A percentile compares a stretch with the other conserved stretches of the same genome.
phyloP scores from a whole-genome alignment of 2,888 invertebrate species.

The Eretmocerus hayati region DNA sequence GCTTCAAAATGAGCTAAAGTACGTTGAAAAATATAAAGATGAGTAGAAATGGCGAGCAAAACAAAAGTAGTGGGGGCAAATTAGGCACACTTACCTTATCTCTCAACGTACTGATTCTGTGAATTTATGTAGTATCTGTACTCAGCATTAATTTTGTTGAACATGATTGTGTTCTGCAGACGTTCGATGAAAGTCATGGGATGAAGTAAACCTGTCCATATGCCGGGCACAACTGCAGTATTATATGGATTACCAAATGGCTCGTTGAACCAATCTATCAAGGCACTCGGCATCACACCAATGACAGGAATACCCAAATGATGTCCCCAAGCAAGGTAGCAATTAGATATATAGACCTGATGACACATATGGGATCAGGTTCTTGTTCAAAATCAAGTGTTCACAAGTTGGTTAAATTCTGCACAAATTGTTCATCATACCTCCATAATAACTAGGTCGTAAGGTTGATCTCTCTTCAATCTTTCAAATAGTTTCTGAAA shows the following conservation, averaged over 20 bases:
- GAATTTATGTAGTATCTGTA: conserved; percentile 13
- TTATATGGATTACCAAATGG: conserved; percentile 8
- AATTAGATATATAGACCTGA: conserved; percentile 20
- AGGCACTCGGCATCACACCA: neutral
- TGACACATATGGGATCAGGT: neutral
- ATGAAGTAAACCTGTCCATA: neutral
- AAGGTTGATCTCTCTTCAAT: conserved; percentile 22
- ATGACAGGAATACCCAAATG: conserved; percentile 30
- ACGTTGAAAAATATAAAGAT: too few relatives aligned
- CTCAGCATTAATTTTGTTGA: conserved; percentile 5
- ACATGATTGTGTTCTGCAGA: neutral
- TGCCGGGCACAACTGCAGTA: neutral
- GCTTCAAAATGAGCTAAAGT: too few relatives aligned
- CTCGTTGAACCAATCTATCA: conserved; percentile 7
- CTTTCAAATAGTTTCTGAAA: conserved; percentile 24
- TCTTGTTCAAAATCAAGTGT: neutral
- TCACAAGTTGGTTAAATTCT: too few relatives aligned
- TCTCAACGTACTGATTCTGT: conserved; percentile 4
- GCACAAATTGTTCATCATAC: conserved; percentile 13
- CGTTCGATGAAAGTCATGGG: conserved; percentile 7
- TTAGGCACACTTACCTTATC: too few relatives aligned
- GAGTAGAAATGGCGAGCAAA: too few relatives aligned
- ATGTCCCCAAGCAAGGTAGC: conserved; percentile 33
- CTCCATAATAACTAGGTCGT: conserved; percentile 27
- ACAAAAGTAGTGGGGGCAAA: too few relatives aligned